Evolutionary conservation across 1,140 invertebrate species (phyloP).

Genomic region (Planococcus citri): DNA sequence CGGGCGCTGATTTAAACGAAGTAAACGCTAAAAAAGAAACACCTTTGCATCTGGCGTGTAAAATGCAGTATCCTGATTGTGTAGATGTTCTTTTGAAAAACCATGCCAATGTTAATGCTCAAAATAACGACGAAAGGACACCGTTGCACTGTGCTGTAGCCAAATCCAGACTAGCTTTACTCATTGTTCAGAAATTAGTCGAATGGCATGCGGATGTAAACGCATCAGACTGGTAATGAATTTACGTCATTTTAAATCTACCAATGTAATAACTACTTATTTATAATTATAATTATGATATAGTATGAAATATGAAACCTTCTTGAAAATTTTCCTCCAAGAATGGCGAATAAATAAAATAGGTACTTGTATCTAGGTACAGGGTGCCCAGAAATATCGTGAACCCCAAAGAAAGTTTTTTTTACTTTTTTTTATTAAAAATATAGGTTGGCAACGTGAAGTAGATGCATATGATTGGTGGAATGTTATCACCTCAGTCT

Average conservation of each 20-base stretch:
- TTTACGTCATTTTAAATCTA: slow-evolving; percentile 49
- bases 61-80: slow-evolving; percentile 59
- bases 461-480: no score
- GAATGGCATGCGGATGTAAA: slow-evolving; percentile 49
- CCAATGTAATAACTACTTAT: slow-evolving; percentile 56
- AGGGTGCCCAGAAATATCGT: no score
- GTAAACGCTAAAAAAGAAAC: slow-evolving; percentile 63
- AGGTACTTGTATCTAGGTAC: no score
- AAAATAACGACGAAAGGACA: slow-evolving; percentile 61
- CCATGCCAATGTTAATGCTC: slow-evolving; percentile 54
- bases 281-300: slow-evolving; percentile 49
- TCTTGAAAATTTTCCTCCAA: no score
- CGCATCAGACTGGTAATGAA: slow-evolving; percentile 53
- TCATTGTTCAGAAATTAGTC: slow-evolving; percentile 51
- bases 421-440: no score
- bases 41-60: slow-evolving; percentile 58
- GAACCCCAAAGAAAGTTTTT: no score
- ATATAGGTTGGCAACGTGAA: no score
- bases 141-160: slow-evolving; percentile 63
- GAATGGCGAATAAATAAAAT: no score
- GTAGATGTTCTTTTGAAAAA: slow-evolving; percentile 60
- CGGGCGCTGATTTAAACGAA: slow-evolving; percentile 52
- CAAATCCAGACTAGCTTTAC: slow-evolving; percentile 57
- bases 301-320: slow-evolving; percentile 51
- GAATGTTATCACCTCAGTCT: no score